These are phyloP conservation scores for Tachuris rubrigastra DNA, from an alignment of 2,113 vertebrate species.

Conservation along the genomic window DNA sequence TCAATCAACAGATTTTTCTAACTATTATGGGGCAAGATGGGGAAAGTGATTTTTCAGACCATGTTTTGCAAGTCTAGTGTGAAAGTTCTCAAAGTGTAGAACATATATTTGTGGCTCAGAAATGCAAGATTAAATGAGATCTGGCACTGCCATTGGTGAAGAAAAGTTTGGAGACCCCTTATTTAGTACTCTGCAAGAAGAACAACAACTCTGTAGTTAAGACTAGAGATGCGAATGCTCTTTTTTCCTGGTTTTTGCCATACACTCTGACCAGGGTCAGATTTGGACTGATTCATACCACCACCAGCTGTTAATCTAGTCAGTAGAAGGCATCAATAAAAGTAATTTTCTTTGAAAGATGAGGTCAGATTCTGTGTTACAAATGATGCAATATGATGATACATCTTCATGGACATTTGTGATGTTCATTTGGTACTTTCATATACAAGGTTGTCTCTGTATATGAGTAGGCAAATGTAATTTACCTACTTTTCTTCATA, in stretches of 20 bases:
- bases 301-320: not conserved
- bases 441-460: not conserved
- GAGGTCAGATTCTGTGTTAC: not conserved
- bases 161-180: not conserved
- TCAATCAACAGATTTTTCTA: constrained; percentile 16
- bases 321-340: not conserved
- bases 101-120: not conserved
- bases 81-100: not conserved
- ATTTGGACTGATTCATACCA: not conserved
- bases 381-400: not conserved
- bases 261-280: not conserved
- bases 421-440: not conserved
- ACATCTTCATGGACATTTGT: not conserved
- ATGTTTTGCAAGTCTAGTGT: not conserved
- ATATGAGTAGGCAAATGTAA: not conserved
- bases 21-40: not conserved
- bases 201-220: not conserved
- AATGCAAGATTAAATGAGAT: not conserved
- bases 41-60: not conserved
- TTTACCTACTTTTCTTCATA: not conserved
- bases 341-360: not conserved
- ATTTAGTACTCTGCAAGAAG: not conserved
- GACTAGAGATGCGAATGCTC: not conserved
- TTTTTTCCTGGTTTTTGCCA: not conserved
- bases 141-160: not conserved